Evolutionary conservation across 1,140 invertebrate genomes (phyloP), one percentile per base, ranked within the genome.

Genomic region (Laupala kohalensis): DNA sequence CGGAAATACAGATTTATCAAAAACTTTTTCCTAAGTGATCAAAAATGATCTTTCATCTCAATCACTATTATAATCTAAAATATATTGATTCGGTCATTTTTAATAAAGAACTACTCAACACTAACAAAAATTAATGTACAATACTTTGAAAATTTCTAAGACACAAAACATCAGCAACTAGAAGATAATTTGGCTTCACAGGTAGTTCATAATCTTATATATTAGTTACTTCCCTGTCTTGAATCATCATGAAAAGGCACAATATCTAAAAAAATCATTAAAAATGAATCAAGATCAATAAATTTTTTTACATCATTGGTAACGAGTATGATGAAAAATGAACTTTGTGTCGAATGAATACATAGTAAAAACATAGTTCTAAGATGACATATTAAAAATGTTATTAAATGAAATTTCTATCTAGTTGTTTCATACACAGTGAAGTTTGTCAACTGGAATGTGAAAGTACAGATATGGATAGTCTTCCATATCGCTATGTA

Each of bases 211-310:
- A 64, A 71, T 71, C 28, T 64, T 64, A 65, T 71, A 65, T 53
- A 71, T 71, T 62, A 71, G 37, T 71, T 63, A 13, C 63, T 71
- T 64, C 64, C 70, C 63, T 27, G 53, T 27, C 63, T 71, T 71
- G 64, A 71, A 71, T 71, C 29, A 71, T 71, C 64, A 65, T 71
- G 70, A 66, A 71, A 71, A 71, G 70, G 70, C 70, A 71, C 70
- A 71, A 71, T 71, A 71, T 71, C 28, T 71, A 65, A 71, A 68
- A 68, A 68, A 68, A 68, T 30, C 27, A 24, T 68, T 68, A 68
- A 68, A 66, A 68, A 68, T 29, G 25, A 68, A 68, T 29, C 15
- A 68, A 68, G 29, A 13, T 53, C 9, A 53, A 53, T 53, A 53
- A 53, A 53, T 9, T 53, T 19, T 53, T 53, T 53, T 19, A 53